These are phyloP conservation scores for Leucania comma DNA, from an alignment of 2,888 invertebrate genomes.

Conservation along the genomic window DNA sequence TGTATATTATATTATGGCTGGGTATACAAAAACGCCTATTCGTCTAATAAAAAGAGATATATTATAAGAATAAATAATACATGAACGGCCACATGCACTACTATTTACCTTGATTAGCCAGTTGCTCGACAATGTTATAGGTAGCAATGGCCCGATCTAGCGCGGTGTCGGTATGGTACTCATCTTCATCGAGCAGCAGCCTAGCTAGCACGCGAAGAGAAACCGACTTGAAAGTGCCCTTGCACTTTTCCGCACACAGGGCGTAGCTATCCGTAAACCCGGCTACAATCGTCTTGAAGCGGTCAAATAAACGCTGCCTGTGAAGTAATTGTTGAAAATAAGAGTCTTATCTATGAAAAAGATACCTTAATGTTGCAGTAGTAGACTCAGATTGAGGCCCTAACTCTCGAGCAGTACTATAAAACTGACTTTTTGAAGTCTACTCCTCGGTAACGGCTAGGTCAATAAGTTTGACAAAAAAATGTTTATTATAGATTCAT, in stretches of 20 bases:
- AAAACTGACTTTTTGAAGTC: too few relatives aligned
- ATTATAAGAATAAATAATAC: background rate
- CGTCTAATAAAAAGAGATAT: background rate
- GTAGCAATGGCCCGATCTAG: background rate
- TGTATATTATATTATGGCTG: too few relatives aligned
- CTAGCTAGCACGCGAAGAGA: background rate
- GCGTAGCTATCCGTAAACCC: conserved; percentile 8
- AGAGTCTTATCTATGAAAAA: background rate
- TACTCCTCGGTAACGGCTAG: too few relatives aligned
- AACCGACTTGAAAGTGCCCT: background rate
- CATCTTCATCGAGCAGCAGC: background rate
- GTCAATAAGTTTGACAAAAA: too few relatives aligned
- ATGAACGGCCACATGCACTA: background rate
- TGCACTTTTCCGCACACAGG: background rate
- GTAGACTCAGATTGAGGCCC: too few relatives aligned
- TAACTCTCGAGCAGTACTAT: too few relatives aligned
- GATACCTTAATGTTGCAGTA: too few relatives aligned
- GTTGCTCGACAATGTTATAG: background rate
- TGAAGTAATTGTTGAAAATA: background rate
- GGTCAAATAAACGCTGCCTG: background rate
- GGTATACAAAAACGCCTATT: too few relatives aligned
- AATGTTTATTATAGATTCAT: too few relatives aligned
- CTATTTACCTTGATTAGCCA: conserved; percentile 4
- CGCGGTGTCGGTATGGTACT: background rate
- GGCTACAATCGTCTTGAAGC: background rate